A percentile compares a stretch with the other conserved stretches of the same genome.
Evolutionary conservation across 2,113 vertebrate genomes (phyloP).

Genomic region (Campylorhamphus procurvoides): DNA sequence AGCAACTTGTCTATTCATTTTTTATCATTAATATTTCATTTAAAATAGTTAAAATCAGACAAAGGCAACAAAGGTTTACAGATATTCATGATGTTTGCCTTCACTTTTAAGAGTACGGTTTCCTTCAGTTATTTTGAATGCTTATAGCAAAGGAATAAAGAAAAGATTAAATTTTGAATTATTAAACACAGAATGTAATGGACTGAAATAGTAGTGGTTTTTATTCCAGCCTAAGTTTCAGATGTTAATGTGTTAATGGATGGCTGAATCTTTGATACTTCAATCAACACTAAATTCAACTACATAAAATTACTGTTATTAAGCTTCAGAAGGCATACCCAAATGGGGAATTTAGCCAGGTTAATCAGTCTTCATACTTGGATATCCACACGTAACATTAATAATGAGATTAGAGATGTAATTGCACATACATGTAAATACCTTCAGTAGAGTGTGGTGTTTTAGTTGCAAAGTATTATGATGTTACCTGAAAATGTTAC

Average conservation of each 20-base stretch:
- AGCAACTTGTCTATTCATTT: neutral
- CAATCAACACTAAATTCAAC: neutral
- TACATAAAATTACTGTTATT: neutral
- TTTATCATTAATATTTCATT: neutral
- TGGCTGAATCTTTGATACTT: neutral
- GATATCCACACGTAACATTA: neutral
- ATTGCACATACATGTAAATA: neutral
- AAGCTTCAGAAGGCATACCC: neutral
- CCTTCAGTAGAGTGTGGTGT: neutral
- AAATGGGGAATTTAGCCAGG: neutral
- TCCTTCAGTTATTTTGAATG: neutral
- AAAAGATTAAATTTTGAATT: neutral
- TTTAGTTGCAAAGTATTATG: neutral
- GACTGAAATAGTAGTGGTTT: neutral
- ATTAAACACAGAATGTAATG: neutral
- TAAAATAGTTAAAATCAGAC: neutral
- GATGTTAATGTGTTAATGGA: neutral
- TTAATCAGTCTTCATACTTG: neutral
- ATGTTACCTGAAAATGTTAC: neutral
- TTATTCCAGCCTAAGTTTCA: neutral
- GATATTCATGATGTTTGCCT: fast-evolving
- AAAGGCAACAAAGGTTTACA: neutral
- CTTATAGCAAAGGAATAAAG: neutral
- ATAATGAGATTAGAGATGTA: neutral
- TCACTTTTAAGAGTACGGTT: neutral